Percentiles rank a stretch among this genome's conserved stretches.
Evolutionary conservation across 64 coral and sea anemone genomes (phyloP).

Genomic region (Catalaphyllia jardinei): DNA sequence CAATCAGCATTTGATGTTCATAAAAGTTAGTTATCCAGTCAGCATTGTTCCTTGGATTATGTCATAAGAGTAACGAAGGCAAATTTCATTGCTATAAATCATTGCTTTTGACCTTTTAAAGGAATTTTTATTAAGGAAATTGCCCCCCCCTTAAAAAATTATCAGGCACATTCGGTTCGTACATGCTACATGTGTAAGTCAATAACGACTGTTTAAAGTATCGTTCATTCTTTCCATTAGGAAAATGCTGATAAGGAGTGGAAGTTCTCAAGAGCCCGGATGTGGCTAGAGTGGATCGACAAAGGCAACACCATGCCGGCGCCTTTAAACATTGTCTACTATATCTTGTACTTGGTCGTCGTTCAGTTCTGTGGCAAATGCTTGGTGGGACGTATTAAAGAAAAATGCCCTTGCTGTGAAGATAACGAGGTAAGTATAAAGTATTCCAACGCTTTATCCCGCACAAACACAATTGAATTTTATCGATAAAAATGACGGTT

Average conservation of each 20-base stretch:
- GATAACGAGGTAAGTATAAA: neutral
- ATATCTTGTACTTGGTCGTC: neutral
- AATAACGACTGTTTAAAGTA: too few species aligned
- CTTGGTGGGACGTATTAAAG: neutral
- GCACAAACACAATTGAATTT: neutral
- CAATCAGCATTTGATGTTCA: neutral
- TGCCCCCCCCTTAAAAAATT: too few species aligned
- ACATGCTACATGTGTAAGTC: too few species aligned
- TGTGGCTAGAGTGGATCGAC: conserved; percentile 43
- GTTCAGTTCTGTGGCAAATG: neutral
- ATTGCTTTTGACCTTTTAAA: too few species aligned
- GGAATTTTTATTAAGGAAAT: too few species aligned
- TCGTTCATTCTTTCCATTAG: neutral
- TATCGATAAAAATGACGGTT: neutral
- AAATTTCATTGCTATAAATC: too few species aligned
- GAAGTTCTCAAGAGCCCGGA: conserved; percentile 28
- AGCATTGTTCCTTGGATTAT: neutral
- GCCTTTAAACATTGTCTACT: neutral
- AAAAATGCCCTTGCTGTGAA: neutral
- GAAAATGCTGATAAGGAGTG: neutral
- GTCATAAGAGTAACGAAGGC: too few species aligned
- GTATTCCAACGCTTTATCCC: neutral
- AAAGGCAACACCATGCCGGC: conserved; percentile 32
- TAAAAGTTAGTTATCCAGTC: neutral
- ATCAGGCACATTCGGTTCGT: too few species aligned